Conservation (phyloP, 2,888 invertebrate species). For the Oxyscelio sp. region DNA sequence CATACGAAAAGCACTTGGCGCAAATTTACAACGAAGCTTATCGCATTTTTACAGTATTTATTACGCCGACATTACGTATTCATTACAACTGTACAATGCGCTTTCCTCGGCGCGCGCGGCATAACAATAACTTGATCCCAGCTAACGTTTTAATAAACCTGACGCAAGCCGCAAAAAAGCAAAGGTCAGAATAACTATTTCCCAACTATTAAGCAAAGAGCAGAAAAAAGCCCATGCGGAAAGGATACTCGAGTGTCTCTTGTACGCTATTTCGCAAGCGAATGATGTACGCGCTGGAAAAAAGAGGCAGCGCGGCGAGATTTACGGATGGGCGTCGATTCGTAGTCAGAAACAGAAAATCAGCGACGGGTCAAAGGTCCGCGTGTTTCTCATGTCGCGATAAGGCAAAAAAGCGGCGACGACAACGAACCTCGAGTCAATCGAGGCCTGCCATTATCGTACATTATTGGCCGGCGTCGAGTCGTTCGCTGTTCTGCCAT, state of each 20-base stretch:
- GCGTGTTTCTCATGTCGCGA: constrained; percentile 70
- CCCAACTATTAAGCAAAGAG: constrained; percentile 45
- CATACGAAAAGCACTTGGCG: not conserved
- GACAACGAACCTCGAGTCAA: constrained; percentile 82
- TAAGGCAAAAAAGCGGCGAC: constrained; percentile 73
- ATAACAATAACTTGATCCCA: constrained; percentile 36
- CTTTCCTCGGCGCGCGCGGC: not conserved
- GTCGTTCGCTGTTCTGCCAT: constrained; percentile 86
- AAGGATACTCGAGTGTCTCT: constrained; percentile 47
- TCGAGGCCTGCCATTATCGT: constrained; percentile 86
- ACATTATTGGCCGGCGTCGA: constrained; percentile 85
- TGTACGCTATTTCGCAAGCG: constrained; percentile 57
- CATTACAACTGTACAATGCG: constrained; percentile 5
- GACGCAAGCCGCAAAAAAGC: constrained; percentile 55
- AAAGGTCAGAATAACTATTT: constrained; percentile 64
- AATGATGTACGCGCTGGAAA: constrained; percentile 53
- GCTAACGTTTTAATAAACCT: constrained; percentile 47
- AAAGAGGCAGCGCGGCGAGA: constrained; percentile 56
- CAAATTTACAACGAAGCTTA: not conserved
- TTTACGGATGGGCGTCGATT: constrained; percentile 71
- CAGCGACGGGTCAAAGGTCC: constrained; percentile 74
- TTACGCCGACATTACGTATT: not conserved
- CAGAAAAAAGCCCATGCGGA: constrained; percentile 50
- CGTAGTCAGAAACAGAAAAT: constrained; percentile 71
- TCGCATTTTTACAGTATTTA: not conserved